Evolutionary conservation across 2,797 vertebrate genomes (phyloP).

Genomic region (Prionace glauca): DNA sequence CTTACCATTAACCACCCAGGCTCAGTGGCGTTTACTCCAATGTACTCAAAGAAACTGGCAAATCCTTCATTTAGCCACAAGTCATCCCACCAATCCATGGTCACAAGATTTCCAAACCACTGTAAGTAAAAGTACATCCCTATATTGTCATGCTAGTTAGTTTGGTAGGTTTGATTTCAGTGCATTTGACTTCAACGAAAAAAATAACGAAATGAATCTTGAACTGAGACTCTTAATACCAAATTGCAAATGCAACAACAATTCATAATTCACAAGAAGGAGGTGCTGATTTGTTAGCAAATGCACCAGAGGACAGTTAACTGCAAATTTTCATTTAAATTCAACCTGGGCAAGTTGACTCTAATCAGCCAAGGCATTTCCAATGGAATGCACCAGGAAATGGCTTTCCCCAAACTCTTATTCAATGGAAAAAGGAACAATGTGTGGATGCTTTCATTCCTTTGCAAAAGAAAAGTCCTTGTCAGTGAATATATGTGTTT

Average conservation of each 20-base stretch:
- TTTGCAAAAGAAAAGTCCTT: too few relatives aligned
- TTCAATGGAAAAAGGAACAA: too few relatives aligned
- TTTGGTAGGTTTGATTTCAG: not conserved
- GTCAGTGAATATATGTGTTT: too few relatives aligned
- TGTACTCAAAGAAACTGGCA: conserved; percentile 90
- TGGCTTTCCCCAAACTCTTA: too few relatives aligned
- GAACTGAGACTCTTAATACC: not conserved
- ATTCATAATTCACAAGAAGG: not conserved
- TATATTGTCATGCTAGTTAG: not conserved
- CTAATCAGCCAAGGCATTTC: too few relatives aligned
- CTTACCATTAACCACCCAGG: conserved; percentile 81
- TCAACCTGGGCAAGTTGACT: too few relatives aligned
- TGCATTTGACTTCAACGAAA: not conserved
- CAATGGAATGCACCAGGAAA: too few relatives aligned
- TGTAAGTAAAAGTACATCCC: conserved; percentile 48
- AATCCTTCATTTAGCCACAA: conserved; percentile 97
- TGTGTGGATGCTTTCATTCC: too few relatives aligned
- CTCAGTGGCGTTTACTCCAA: conserved; percentile 70
- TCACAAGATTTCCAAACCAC: conserved; percentile 98
- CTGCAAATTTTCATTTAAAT: too few relatives aligned
- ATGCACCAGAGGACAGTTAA: too few relatives aligned
- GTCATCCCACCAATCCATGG: conserved; percentile 99
- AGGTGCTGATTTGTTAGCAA: too few relatives aligned
- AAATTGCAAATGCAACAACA: not conserved
- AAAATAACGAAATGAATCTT: not conserved